Evolutionary conservation across 2,797 vertebrate species (phyloP), one percentile per base, ranked within the genome.

Genomic region (Onychomys leucogaster): DNA sequence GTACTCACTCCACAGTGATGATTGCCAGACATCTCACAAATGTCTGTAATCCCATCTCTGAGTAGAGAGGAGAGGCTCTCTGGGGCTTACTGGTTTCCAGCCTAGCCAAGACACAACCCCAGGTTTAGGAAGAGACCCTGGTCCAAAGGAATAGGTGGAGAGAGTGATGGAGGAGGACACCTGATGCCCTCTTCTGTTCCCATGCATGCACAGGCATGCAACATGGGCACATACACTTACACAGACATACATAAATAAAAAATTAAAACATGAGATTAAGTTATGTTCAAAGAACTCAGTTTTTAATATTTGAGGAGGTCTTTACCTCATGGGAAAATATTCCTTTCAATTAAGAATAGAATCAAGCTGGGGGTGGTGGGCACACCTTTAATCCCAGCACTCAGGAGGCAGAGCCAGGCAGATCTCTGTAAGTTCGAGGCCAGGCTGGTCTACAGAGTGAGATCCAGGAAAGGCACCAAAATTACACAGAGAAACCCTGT

Each of bases 331-430:
- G 37, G 9, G 46, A 34, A 87, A 83, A 55, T 21, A 77, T 89
- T 89, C 87, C 46, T 89, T 94, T 90, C 65, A 67, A 59, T 41
- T 34, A 89, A 61, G 25, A 80, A 76, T 21, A 43, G 32, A 95
- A 49, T 81, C 43, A 61, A 46, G 49, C 49, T 0, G 49, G 49
- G 2, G 12, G 49, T 52, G 49, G 13, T 52, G 49, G 49, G 12
- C 49, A 52, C 49, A 52, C 12, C 49, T 52, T 52, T 52, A 52
- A 52, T 52, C 12, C 11, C 49, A 52, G 49, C 11, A 52, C 49
- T 52, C 11, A 8, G 49, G 49, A 52, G 49, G 49, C 49, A 52
- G 49, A 52, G 49, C 49, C 49, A 52, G 49, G 49, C 13, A 3
- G 49, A 52, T 52, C 49, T 52, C 49, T 52, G 49, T 52, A 13